phyloP scores from a whole-genome alignment of 2,113 vertebrate genomes.

The Cinclus cinclus region DNA sequence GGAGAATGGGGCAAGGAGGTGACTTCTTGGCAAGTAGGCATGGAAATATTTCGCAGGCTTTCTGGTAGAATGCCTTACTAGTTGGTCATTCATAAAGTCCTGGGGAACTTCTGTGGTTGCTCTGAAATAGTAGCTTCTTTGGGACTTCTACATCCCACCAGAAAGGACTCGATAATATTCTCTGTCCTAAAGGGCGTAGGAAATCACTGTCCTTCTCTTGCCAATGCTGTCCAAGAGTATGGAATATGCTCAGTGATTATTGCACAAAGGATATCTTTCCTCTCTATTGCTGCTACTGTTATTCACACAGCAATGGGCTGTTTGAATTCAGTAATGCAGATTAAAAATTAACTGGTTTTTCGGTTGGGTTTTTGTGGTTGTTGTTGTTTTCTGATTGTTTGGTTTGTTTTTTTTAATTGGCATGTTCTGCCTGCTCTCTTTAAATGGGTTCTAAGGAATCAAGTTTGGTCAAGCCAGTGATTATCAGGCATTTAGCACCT shows the following conservation, averaged over 20 bases:
- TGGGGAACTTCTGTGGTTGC: neutral
- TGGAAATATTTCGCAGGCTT: neutral
- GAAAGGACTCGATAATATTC: neutral
- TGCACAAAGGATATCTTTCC: neutral
- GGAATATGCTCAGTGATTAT: neutral
- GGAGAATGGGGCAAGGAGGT: neutral
- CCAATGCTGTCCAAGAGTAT: neutral
- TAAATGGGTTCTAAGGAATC: neutral
- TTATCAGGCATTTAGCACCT: neutral
- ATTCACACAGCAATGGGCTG: neutral
- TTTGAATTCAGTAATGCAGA: neutral
- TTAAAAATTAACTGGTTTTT: neutral
- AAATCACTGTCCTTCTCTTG: neutral
- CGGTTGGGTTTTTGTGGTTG: fast-evolving
- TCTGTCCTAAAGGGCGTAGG: neutral
- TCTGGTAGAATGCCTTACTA: neutral
- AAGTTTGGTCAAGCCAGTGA: neutral
- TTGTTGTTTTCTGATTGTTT: neutral
- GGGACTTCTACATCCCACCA: neutral
- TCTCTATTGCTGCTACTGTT: neutral
- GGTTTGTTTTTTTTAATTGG: neutral
- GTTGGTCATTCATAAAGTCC: neutral
- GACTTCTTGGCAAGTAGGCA: neutral
- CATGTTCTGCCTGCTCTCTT: neutral
- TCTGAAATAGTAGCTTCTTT: neutral